A percentile compares a stretch with the other conserved stretches of the same genome.
phyloP scores from a whole-genome alignment of 2,797 vertebrate species.

The Megaceryle alcyon region DNA sequence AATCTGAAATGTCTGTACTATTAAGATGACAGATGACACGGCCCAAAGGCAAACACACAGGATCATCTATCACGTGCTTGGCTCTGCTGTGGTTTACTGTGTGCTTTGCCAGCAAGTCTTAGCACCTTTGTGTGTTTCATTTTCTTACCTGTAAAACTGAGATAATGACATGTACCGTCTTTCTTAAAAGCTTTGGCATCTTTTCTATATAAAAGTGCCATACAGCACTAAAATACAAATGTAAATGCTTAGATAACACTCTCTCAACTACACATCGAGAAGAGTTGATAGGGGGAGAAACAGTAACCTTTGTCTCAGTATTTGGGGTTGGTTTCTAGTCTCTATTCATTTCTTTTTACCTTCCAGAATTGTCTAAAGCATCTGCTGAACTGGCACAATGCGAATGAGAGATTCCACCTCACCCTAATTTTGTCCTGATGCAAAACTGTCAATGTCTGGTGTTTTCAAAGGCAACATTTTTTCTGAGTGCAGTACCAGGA shows the following conservation, averaged over 20 bases:
- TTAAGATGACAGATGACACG: conserved; percentile 48
- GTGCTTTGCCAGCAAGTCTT: conserved; percentile 46
- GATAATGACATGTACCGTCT: neutral
- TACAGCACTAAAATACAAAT: neutral
- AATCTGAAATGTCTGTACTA: conserved; percentile 42
- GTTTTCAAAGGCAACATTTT: conserved; percentile 58
- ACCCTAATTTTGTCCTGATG: conserved; percentile 33
- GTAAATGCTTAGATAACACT: neutral
- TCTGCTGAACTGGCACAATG: conserved; percentile 24
- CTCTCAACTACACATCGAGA: neutral
- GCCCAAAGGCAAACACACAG: conserved; percentile 49
- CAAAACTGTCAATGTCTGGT: conserved; percentile 54
- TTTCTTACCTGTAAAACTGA: conserved; percentile 51
- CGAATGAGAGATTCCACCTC: conserved; percentile 22
- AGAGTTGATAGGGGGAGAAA: neutral
- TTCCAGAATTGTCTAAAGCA: conserved; percentile 25
- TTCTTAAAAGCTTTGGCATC: neutral
- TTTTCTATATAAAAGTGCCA: neutral
- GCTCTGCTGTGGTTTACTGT: conserved; percentile 33
- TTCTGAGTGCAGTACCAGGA: conserved; percentile 57
- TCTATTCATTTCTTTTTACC: neutral
- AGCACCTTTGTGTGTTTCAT: conserved; percentile 8
- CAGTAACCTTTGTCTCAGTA: neutral
- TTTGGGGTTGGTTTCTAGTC: neutral
- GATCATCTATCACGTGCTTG: conserved; percentile 48